These are phyloP conservation scores for Octonoba sinensis DNA, from an alignment of 2,888 invertebrate species.

Conservation along the genomic window DNA sequence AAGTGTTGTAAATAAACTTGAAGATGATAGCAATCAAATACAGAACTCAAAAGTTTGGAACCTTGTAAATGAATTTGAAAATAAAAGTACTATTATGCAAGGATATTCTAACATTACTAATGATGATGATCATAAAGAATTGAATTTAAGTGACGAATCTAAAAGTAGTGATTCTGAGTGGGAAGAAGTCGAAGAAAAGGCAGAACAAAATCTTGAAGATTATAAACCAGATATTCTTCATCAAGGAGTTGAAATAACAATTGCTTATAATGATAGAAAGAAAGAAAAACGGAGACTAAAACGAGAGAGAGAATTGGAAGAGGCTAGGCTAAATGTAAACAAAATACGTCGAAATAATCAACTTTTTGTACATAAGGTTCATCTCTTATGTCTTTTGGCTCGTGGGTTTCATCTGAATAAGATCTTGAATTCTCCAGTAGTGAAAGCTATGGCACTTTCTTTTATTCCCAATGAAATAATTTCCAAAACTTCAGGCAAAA, in stretches of 20 bases:
- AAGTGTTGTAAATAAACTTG: too few species aligned
- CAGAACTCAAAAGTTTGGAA: too few species aligned
- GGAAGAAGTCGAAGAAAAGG: constrained; percentile 66
- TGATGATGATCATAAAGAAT: background rate
- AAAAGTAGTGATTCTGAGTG: constrained; percentile 61
- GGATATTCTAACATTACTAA: background rate
- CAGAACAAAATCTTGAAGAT: constrained; percentile 56
- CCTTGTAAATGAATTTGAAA: background rate
- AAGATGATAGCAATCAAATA: too few species aligned
- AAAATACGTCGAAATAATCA: constrained; percentile 84
- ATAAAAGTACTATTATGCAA: background rate
- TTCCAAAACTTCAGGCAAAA: constrained; percentile 22
- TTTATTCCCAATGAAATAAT: constrained; percentile 34
- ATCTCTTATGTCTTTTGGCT: constrained; percentile 84
- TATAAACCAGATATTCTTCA: constrained; percentile 73
- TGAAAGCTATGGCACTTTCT: constrained; percentile 62
- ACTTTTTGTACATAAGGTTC: constrained; percentile 86
- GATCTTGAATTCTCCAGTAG: constrained; percentile 66
- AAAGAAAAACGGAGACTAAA: constrained; percentile 73
- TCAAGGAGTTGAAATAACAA: constrained; percentile 82
- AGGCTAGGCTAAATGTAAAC: constrained; percentile 83
- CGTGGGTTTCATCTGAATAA: constrained; percentile 80
- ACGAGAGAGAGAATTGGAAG: constrained; percentile 80
- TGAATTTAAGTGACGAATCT: background rate
- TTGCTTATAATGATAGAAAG: constrained; percentile 76